Evolutionary conservation across 2,113 vertebrate genomes (phyloP).

Genomic region (Poecilia latipinna): DNA sequence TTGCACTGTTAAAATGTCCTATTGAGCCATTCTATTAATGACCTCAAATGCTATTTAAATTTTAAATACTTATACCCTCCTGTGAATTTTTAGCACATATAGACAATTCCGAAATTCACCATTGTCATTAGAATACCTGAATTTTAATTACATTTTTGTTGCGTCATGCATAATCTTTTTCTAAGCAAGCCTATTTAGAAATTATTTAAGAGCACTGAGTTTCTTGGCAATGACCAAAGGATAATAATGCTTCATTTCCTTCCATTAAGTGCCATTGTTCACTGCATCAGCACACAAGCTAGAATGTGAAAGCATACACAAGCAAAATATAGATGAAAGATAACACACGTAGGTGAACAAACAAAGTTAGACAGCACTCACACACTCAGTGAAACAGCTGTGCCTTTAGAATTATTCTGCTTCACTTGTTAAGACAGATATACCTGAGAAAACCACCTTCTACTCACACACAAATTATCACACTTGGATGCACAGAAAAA

Average conservation of each 20-base stretch:
- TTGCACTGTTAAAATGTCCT: too few relatives aligned
- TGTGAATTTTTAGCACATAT: too few relatives aligned
- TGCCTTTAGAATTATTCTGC: slow-evolving; percentile 29
- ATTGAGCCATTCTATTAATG: too few relatives aligned
- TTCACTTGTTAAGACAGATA: slow-evolving; percentile 25
- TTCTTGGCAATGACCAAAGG: slow-evolving; percentile 58
- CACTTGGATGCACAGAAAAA: slow-evolving; percentile 8
- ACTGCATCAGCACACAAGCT: slow-evolving; percentile 22
- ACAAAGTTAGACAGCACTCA: slow-evolving; percentile 2
- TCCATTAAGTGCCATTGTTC: slow-evolving; percentile 34
- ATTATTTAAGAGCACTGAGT: slow-evolving; percentile 55
- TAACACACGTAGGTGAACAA: not conserved
- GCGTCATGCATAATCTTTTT: slow-evolving; percentile 57
- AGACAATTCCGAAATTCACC: too few relatives aligned
- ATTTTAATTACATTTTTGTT: not conserved
- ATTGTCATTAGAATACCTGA: too few relatives aligned
- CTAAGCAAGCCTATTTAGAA: slow-evolving; percentile 60
- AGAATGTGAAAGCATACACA: slow-evolving; percentile 23
- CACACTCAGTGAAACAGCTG: slow-evolving; percentile 24
- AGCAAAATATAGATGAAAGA: not conserved
- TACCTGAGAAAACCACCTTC: slow-evolving; percentile 14
- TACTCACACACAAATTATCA: slow-evolving; percentile 5
- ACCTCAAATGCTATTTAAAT: too few relatives aligned
- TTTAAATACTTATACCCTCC: too few relatives aligned
- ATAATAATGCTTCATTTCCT: slow-evolving; percentile 56